Evolutionary conservation across 2,888 invertebrate species (phyloP).

Genomic region (Drosophila infuscata): DNA sequence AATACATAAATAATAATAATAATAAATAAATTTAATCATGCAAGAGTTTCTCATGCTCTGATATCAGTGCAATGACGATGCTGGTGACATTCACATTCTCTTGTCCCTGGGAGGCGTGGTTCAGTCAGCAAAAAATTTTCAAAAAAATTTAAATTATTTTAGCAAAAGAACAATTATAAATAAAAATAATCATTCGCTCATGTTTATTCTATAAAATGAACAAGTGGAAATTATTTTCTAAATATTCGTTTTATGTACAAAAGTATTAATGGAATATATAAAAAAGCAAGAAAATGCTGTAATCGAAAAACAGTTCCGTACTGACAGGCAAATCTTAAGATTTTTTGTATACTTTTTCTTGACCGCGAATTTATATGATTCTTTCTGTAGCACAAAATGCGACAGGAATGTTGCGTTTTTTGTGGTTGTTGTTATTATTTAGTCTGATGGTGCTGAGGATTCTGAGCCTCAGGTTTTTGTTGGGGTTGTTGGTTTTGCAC

Average conservation of each 20-base stretch:
- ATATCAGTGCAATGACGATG: neutral
- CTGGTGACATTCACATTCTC: neutral
- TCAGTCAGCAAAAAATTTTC: neutral
- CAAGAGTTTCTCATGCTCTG: neutral
- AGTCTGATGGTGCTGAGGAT: neutral
- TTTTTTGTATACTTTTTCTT: conserved; percentile 32
- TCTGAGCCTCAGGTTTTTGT: conserved; percentile 8
- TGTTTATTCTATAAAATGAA: conserved; percentile 27
- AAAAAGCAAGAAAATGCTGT: conserved; percentile 6
- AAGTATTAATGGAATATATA: conserved; percentile 22
- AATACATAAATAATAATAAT: neutral
- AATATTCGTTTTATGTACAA: conserved; percentile 39
- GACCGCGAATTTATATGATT: conserved; percentile 27
- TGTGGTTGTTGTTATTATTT: conserved; percentile 10
- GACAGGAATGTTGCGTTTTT: conserved; percentile 53
- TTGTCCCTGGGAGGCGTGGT: too few species aligned
- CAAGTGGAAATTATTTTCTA: conserved; percentile 19
- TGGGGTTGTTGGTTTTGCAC: conserved; percentile 42
- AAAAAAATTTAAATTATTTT: conserved; percentile 28
- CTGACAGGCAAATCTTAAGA: conserved; percentile 20
- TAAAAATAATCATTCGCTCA: conserved; percentile 13
- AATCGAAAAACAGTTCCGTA: conserved; percentile 7
- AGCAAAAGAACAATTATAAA: neutral
- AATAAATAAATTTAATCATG: neutral
- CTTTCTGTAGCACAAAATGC: conserved; percentile 24